These are phyloP conservation scores for Philaethria dido DNA, from an alignment of 2,888 invertebrate species.

Conservation along the genomic window DNA sequence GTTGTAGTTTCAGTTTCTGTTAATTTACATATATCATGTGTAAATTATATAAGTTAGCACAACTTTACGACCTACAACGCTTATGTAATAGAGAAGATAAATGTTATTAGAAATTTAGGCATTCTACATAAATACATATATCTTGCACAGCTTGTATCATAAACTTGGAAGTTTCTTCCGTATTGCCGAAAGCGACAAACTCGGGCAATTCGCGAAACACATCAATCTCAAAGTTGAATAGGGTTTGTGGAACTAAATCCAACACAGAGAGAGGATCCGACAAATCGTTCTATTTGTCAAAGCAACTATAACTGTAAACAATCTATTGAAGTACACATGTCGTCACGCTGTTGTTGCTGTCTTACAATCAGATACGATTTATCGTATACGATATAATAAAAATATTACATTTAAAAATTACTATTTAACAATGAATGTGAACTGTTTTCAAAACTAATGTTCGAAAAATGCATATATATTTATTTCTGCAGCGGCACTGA, in stretches of 20 bases:
- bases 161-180: conserved; percentile 57
- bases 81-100: conserved; percentile 2
- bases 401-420: background rate
- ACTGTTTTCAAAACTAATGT: no score
- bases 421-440: background rate
- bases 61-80: background rate
- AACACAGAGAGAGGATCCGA: conserved; percentile 31
- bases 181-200: conserved; percentile 48
- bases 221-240: conserved; percentile 61
- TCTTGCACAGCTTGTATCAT: conserved; percentile 46
- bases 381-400: background rate
- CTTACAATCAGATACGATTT: background rate
- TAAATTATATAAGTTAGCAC: background rate
- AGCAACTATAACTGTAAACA: conserved; percentile 37
- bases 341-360: background rate
- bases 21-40: background rate
- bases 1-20: background rate
- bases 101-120: conserved; percentile 21
- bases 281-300: conserved; percentile 42
- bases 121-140: conserved; percentile 3
- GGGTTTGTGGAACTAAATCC: conserved; percentile 37
- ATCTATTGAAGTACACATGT: conserved; percentile 28
- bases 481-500: no score
- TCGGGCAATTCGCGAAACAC: conserved; percentile 58
- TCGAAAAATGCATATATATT: no score